These are phyloP conservation scores for Cuniculus paca DNA, from an alignment of 2,797 vertebrate species.

Conservation along the genomic window DNA sequence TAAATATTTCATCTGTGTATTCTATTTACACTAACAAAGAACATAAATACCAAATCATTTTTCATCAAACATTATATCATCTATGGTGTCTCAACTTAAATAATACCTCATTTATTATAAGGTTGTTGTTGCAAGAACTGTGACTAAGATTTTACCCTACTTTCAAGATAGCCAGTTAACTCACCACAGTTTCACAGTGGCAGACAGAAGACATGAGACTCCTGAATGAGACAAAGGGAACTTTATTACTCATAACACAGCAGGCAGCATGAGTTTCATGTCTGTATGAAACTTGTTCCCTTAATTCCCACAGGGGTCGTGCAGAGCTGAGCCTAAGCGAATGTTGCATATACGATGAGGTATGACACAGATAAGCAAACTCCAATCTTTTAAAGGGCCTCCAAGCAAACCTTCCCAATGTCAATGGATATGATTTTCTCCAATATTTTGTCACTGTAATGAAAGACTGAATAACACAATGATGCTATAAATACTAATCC, in stretches of 20 bases:
- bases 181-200: background rate
- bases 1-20: constrained; percentile 8
- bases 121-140: background rate
- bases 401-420: background rate
- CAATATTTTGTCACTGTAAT: background rate
- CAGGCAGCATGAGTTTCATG: background rate
- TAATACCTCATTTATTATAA: background rate
- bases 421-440: background rate
- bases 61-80: background rate
- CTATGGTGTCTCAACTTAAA: background rate
- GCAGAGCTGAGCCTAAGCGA: background rate
- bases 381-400: background rate
- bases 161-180: background rate
- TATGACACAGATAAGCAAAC: background rate
- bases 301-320: background rate
- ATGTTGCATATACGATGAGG: background rate
- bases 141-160: background rate
- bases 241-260: background rate
- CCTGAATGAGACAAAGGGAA: background rate
- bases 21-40: background rate
- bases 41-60: constrained; percentile 31
- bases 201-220: background rate
- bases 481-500: background rate
- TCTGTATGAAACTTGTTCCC: background rate
- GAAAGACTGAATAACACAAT: background rate